These are phyloP conservation scores for Limnephilus rhombicus DNA, from an alignment of 2,888 invertebrate species.

Conservation along the genomic window DNA sequence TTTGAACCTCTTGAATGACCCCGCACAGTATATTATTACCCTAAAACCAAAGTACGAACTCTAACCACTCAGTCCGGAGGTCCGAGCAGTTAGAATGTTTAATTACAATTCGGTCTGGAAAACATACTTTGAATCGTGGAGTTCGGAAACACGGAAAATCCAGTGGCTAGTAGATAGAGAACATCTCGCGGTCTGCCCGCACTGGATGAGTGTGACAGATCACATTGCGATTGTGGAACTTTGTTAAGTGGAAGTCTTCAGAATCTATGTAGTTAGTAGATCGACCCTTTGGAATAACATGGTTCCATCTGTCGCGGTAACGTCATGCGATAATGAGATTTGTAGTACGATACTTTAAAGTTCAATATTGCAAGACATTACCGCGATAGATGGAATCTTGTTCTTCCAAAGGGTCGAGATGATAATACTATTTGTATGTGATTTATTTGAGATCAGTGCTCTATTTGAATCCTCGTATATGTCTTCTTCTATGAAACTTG, in stretches of 20 bases:
- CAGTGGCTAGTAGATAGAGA: not conserved
- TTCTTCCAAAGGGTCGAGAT: not conserved
- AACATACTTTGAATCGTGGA: not conserved
- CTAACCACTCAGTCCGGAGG: not conserved
- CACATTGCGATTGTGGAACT: not conserved
- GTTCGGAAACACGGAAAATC: not conserved
- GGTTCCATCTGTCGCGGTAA: too few species aligned
- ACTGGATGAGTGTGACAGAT: not conserved
- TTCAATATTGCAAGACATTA: too few species aligned
- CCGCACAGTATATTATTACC: not conserved
- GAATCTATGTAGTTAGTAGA: not conserved
- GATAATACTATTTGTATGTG: not conserved
- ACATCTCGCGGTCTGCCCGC: not conserved
- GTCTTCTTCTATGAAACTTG: too few species aligned
- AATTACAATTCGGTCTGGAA: slow-evolving; percentile 22
- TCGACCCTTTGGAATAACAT: too few species aligned
- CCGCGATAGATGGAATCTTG: too few species aligned
- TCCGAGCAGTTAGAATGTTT: not conserved
- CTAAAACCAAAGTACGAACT: not conserved
- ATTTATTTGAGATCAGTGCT: too few species aligned
- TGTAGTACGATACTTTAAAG: too few species aligned
- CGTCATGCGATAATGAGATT: too few species aligned
- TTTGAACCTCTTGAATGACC: not conserved
- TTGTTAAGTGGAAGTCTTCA: not conserved
- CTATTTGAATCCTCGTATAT: too few species aligned